Percentiles rank a stretch among this genome's conserved stretches.
phyloP scores from a whole-genome alignment of 2,888 invertebrate genomes.

The Leptopilina myrica region DNA sequence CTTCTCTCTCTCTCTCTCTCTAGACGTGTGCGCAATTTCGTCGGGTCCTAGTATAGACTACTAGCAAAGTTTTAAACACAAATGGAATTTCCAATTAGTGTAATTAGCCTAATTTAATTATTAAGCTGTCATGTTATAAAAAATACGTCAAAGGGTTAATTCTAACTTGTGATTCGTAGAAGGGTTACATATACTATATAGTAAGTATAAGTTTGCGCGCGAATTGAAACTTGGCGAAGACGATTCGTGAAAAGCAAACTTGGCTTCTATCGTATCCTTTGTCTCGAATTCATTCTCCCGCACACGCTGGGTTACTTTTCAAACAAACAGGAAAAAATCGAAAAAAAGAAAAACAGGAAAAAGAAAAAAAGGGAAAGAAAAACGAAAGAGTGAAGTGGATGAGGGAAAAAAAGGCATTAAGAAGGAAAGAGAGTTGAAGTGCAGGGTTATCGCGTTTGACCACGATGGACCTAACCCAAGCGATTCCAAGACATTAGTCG shows the following conservation, averaged over 20 bases:
- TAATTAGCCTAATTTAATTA: conserved; percentile 4
- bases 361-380: neutral
- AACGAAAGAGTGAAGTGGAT: neutral
- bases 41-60: neutral
- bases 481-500: conserved; percentile 38
- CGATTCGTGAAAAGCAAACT: conserved; percentile 21
- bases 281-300: conserved; percentile 26
- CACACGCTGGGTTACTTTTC: conserved; percentile 4
- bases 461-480: conserved; percentile 40
- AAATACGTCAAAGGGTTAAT: conserved; percentile 13
- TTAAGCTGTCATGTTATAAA: neutral
- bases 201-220: neutral
- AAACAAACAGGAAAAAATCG: neutral
- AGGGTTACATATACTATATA: neutral
- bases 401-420: conserved; percentile 11
- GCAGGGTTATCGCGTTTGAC: conserved; percentile 41
- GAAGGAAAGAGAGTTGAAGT: conserved; percentile 32
- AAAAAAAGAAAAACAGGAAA: neutral
- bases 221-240: conserved; percentile 9
- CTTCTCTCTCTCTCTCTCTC: neutral
- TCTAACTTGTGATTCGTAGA: conserved; percentile 19
- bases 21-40: neutral
- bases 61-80: neutral
- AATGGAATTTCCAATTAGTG: conserved; percentile 11
- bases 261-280: conserved; percentile 22